These are phyloP conservation scores for Nesometra sesokonis DNA, from an alignment of 35 echinoderm and acorn worm genomes.

Conservation along the genomic window DNA sequence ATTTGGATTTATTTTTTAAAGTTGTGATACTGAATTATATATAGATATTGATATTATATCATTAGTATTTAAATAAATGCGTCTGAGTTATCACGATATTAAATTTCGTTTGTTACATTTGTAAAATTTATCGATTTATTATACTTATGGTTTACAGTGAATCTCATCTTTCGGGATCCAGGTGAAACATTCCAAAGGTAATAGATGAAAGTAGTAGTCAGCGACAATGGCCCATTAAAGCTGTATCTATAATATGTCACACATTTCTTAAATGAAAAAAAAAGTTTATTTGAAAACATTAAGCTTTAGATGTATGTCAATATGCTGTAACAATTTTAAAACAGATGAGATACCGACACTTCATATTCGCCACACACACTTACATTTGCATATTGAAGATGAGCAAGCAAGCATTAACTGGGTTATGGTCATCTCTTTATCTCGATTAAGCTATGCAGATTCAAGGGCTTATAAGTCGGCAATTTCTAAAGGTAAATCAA, in stretches of 20 bases:
- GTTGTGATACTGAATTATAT: too few relatives aligned
- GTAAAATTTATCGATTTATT: too few relatives aligned
- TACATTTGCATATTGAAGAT: neutral
- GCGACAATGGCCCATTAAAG: neutral
- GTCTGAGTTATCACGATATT: too few relatives aligned
- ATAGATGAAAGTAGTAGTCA: too few relatives aligned
- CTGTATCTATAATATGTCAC: neutral
- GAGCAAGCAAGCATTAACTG: neutral
- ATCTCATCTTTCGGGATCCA: too few relatives aligned
- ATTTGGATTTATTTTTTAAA: too few relatives aligned
- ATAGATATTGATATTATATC: too few relatives aligned
- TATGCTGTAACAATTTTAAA: neutral
- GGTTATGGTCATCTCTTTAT: neutral
- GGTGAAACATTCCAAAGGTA: too few relatives aligned
- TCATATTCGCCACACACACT: neutral
- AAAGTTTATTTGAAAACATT: neutral
- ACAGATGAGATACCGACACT: neutral
- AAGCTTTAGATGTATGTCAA: neutral
- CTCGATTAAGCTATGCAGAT: neutral
- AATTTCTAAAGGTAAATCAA: neutral
- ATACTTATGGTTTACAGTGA: too few relatives aligned
- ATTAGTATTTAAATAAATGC: too few relatives aligned
- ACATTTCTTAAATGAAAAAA: neutral
- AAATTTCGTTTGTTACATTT: too few relatives aligned
- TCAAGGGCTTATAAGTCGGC: neutral